Conservation (phyloP, 2,797 vertebrate genomes). For the Pelobates cultripes region DNA sequence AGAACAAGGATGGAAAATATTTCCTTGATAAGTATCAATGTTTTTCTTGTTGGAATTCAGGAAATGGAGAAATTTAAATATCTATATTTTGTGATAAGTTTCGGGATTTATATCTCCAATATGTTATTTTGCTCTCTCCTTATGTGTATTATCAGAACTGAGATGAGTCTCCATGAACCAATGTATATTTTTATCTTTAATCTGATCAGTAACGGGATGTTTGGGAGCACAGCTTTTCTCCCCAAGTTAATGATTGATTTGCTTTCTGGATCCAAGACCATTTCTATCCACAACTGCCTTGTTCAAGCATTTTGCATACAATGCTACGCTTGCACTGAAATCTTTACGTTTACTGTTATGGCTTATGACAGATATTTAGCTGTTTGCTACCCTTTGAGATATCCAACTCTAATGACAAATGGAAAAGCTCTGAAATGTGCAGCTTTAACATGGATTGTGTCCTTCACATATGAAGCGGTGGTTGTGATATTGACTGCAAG, state of each 20-base stretch:
- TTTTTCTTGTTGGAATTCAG: neutral
- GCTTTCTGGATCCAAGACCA: neutral
- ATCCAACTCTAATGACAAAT: slow-evolving; percentile 6
- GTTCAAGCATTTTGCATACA: slow-evolving; percentile 1
- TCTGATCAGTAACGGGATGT: slow-evolving; percentile 7
- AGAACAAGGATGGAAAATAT: neutral
- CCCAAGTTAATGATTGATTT: slow-evolving; percentile 14
- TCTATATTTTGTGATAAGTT: neutral
- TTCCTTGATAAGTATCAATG: neutral
- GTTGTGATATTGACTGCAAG: neutral
- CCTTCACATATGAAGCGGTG: neutral
- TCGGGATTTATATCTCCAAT: neutral
- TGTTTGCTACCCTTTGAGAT: slow-evolving; percentile 19
- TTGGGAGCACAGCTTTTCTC: slow-evolving; percentile 17
- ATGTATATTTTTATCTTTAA: slow-evolving; percentile 27
- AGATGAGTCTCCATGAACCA: slow-evolving; percentile 21
- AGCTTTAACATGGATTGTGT: neutral
- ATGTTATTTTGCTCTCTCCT: neutral
- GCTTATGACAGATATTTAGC: slow-evolving; percentile 31
- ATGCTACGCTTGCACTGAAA: neutral
- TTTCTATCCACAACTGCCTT: neutral
- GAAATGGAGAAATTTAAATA: neutral
- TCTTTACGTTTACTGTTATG: slow-evolving; percentile 20
- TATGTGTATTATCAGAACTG: neutral
- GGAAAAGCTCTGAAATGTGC: neutral